These are phyloP conservation scores for Lordiphosa mommai DNA, from an alignment of 1,140 invertebrate species.

Conservation along the genomic window DNA sequence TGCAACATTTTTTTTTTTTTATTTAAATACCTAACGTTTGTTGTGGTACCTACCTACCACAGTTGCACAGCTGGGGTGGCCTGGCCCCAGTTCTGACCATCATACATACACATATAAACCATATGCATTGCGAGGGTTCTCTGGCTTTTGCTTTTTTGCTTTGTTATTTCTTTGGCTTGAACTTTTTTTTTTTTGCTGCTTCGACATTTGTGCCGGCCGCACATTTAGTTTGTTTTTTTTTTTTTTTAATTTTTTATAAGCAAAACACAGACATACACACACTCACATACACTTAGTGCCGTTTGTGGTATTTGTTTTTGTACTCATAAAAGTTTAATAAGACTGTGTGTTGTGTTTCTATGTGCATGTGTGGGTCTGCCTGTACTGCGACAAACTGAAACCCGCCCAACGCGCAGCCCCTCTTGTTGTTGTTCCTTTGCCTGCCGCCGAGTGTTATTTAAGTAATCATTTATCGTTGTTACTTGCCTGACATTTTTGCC, in stretches of 20 bases:
- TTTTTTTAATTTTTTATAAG: constrained; percentile 64
- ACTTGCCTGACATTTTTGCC: constrained; percentile 29
- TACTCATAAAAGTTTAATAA: constrained; percentile 67
- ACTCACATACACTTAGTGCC: constrained; percentile 2
- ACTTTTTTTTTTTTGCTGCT: constrained; percentile 32
- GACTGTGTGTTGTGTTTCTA: constrained; percentile 9
- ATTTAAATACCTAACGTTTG: no score
- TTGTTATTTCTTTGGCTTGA: constrained; percentile 7
- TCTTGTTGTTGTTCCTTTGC: background rate
- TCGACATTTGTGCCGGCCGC: constrained; percentile 44
- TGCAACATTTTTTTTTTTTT: no score
- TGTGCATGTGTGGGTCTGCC: constrained; percentile 21
- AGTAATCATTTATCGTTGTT: constrained; percentile 51
- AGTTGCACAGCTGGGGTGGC: no score
- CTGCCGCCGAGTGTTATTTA: constrained; percentile 35
- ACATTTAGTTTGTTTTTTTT: constrained; percentile 30
- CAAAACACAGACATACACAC: constrained; percentile 22
- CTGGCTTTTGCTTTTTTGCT: constrained; percentile 10
- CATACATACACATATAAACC: no score
- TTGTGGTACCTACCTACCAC: no score
- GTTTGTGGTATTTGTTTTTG: constrained; percentile 54
- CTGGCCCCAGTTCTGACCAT: no score
- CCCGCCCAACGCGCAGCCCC: constrained; percentile 11
- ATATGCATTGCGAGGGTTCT: constrained; percentile 4
- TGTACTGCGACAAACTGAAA: constrained; percentile 21